Evolutionary conservation across 30 jellyfish, hydroid and myxozoan genomes (phyloP), one percentile per base, ranked within the genome.

Genomic region (Aurelia coerulea): DNA sequence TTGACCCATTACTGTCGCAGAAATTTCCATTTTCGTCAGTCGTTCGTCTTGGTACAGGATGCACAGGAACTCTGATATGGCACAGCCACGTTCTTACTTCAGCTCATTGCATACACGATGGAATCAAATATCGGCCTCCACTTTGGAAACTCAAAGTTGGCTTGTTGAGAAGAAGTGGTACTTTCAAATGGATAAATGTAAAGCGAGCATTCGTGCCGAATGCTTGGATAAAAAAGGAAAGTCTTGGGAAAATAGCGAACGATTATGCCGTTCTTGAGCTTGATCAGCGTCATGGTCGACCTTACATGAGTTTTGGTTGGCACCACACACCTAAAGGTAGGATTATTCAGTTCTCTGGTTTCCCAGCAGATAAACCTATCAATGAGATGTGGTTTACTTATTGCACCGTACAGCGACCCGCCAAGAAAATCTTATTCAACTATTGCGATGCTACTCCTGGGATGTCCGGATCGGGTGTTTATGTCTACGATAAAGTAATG

Each of bases 401-500:
- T 15, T 94, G 99, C 78, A 15, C 73, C 32, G 87, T 94, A 15
- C 62, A 18, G 65, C 78, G 84, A 53, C 76, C 18, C 52, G 50
- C 84, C 65, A 94, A 94, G 86, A 84, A 90, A 54, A 65, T 73
- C 1, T 79, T 94, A 23, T 76, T 50, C 88, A 94, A 89, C 79
- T 63, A 70, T 41, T 94, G 99, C 62, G 99, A 94, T 71, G 97
- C 97, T 8, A 34, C 62, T 46, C 93, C 96, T 42, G 99, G 99
- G 2, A 94, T 94, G 99, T 94, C 99, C 31, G 99, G 99, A 11
- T 94, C 99, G n/a, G 99, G 99, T 23, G 97, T 94, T 42, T 94
- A 94, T 74, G 89, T 94, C 23, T 88, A 88, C 81, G 86, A 84
- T 58, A 85, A 88, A 65, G 76, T 78, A 72, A 32, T 64, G 80